Evolutionary conservation across 2,797 vertebrate species (phyloP).

Genomic region (Rachycentron canadum): DNA sequence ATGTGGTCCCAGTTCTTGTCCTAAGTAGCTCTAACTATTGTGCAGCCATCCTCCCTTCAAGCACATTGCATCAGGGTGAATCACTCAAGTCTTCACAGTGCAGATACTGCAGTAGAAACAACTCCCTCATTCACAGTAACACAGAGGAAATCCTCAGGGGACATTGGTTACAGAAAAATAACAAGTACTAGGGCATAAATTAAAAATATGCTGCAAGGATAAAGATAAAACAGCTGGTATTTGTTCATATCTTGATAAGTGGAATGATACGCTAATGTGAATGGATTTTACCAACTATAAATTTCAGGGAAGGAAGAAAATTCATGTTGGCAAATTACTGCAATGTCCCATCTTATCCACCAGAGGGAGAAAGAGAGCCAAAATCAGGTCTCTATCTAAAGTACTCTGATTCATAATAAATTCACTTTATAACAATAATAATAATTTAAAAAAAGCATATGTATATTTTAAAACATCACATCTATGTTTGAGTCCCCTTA

Average conservation of each 20-base stretch:
- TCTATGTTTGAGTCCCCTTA: neutral
- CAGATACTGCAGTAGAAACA: conserved; percentile 65
- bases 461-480: conserved; percentile 25
- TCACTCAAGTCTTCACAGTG: conserved; percentile 72
- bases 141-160: conserved; percentile 46
- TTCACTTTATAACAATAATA: neutral
- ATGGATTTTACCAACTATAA: conserved; percentile 21
- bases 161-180: conserved; percentile 31
- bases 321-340: conserved; percentile 40
- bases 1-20: conserved; percentile 2
- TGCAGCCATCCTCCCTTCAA: conserved; percentile 17
- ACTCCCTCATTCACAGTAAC: conserved; percentile 76
- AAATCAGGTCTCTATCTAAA: neutral
- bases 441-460: conserved; percentile 8
- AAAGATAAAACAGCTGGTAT: conserved; percentile 17
- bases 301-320: conserved; percentile 4
- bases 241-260: conserved; percentile 38
- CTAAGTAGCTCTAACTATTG: conserved; percentile 12
- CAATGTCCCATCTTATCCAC: conserved; percentile 66
- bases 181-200: conserved; percentile 37
- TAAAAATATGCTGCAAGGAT: conserved; percentile 36
- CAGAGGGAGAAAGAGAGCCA: conserved; percentile 59
- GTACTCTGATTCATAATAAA: conserved; percentile 14
- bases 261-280: conserved; percentile 16
- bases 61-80: conserved; percentile 72